Evolutionary conservation across 2,797 vertebrate species (phyloP).

Genomic region (Caiman crocodilus): DNA sequence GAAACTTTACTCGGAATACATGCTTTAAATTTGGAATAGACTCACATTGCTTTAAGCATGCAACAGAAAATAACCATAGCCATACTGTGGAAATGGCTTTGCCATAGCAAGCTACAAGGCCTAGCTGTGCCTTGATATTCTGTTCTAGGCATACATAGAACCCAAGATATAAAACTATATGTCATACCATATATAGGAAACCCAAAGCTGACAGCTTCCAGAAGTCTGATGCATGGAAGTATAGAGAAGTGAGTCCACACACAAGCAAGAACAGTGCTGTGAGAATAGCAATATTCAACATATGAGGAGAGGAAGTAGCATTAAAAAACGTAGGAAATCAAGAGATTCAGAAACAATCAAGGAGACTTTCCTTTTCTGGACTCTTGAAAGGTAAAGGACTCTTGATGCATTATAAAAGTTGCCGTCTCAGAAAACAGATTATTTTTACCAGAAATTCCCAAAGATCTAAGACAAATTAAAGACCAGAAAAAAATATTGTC

Average conservation of each 20-base stretch:
- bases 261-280: background rate
- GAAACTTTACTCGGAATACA: background rate
- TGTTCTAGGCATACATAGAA: background rate
- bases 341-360: background rate
- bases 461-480: background rate
- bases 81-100: background rate
- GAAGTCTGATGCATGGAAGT: background rate
- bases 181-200: background rate
- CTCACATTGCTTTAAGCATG: background rate
- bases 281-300: background rate
- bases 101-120: background rate
- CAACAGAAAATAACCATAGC: background rate
- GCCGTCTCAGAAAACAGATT: background rate
- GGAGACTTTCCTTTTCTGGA: background rate
- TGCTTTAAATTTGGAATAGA: background rate
- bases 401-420: background rate
- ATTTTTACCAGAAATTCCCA: background rate
- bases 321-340: background rate
- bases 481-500: background rate
- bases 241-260: background rate
- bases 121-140: background rate
- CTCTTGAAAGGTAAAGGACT: rapidly evolving
- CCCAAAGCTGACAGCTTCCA: background rate
- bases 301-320: background rate
- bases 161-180: background rate